Evolutionary conservation across 2,888 invertebrate species (phyloP), one percentile per base, ranked within the genome.

Genomic region (Slavum lentiscoides): DNA sequence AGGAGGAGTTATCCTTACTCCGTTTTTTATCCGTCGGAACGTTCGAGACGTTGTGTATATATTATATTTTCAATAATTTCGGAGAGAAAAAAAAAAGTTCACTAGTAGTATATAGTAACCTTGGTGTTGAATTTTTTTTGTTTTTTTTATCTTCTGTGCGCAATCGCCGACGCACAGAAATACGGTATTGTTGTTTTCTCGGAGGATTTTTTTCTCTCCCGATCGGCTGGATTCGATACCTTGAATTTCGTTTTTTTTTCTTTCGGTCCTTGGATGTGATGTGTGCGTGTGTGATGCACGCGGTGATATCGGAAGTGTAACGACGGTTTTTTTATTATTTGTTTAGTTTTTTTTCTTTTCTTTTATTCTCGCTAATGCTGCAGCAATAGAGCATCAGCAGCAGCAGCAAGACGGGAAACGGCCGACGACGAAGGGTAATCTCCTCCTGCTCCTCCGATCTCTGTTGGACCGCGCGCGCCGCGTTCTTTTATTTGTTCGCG

Each of bases 321-420:
- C 61, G 30, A 62, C 43, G 43, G n/a, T 15, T 43, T 21, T 61
- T 58, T 58, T 58, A n/a, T 58, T 58, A n/a, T n/a, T n/a, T n/a
- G n/a, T n/a, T n/a, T 21, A 59, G n/a, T 23, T 13, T 49, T 61
- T 73, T 61, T 73, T 70, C 49, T 43, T 75, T 68, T 53, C 30
- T 30, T 30, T 30, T 30, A 30, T 69, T n/a, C n/a, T 77, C 15
- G 49, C 37, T 37, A 77, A 2, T 30, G 30, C 30, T 30, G 30
- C 30, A 2, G 30, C 30, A 30, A 4, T 4, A 30, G 30, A 2
- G 30, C 30, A 30, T 1, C 30, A 30, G 30, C 30, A 30, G 30
- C 30, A 30, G 30, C 30, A 30, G 30, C 77, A 62, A 53, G n/a
- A 77, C 69, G 76, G 74, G 69, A 77, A 70, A 69, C 69, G 69